Percentiles rank a stretch among this genome's conserved stretches.
phyloP scores from a whole-genome alignment of 2,888 invertebrate species.

The Noctuana brunneofusca region DNA sequence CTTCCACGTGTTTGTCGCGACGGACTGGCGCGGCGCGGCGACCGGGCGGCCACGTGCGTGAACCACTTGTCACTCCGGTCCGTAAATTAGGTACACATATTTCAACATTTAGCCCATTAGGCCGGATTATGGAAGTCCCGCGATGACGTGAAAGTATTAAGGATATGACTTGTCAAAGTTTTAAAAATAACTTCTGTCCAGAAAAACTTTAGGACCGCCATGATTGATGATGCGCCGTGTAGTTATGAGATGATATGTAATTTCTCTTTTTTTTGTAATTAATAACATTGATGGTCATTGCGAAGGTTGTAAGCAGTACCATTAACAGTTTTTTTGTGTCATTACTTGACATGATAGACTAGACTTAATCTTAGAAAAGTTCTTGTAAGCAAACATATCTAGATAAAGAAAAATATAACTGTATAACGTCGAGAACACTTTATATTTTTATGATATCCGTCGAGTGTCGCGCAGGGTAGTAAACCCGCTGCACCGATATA shows the following conservation, averaged over 20 bases:
- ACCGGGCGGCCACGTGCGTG: slow-evolving; percentile 41
- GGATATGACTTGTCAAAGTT: slow-evolving; percentile 61
- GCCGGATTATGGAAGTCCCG: slow-evolving; percentile 66
- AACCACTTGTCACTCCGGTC: slow-evolving; percentile 47
- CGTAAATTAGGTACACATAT: slow-evolving; percentile 64
- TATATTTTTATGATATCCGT: slow-evolving; percentile 19
- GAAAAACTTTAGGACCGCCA: slow-evolving; percentile 30
- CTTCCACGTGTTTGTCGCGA: slow-evolving; percentile 41
- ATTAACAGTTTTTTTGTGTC: slow-evolving; percentile 29
- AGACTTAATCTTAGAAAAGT: slow-evolving; percentile 14
- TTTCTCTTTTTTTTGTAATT: slow-evolving; percentile 28
- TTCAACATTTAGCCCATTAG: slow-evolving; percentile 71
- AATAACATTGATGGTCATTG: slow-evolving; percentile 26
- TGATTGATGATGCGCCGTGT: slow-evolving; percentile 24
- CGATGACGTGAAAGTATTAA: slow-evolving; percentile 65
- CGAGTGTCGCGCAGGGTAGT: slow-evolving; percentile 9
- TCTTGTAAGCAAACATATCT: neutral
- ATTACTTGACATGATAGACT: slow-evolving; percentile 31
- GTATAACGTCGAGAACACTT: neutral
- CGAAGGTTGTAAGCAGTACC: slow-evolving; percentile 16
- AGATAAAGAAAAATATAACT: neutral
- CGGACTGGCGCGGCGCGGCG: slow-evolving; percentile 33
- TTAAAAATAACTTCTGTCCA: slow-evolving; percentile 23
- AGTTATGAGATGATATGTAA: slow-evolving; percentile 23
- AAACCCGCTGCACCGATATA: slow-evolving; percentile 14